Conservation (phyloP, 2,888 invertebrate species). For the Osmoderma eremita region DNA sequence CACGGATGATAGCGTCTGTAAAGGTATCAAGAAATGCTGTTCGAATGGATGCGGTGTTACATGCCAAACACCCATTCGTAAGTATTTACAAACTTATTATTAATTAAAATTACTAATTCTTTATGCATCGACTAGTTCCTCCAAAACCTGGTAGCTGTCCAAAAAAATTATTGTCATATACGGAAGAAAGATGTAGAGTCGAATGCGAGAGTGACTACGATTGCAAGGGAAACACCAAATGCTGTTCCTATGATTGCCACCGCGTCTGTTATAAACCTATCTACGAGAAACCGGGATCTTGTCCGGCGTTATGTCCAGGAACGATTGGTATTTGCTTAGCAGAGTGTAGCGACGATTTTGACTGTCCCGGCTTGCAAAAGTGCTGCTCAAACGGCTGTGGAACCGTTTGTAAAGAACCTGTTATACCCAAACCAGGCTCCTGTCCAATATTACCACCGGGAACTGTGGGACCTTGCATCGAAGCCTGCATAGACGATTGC, state of each 20-base stretch:
- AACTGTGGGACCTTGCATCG: background rate
- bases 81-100: background rate
- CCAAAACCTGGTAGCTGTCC: conserved; percentile 11
- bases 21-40: conserved; percentile 16
- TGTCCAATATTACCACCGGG: background rate
- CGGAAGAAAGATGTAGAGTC: background rate
- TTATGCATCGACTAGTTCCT: background rate
- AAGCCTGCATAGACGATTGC: background rate
- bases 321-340: conserved; percentile 6
- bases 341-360: background rate
- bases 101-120: too few species aligned
- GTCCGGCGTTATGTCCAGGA: background rate
- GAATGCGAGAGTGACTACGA: conserved; percentile 8
- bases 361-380: background rate
- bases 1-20: background rate
- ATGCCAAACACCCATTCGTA: conserved; percentile 25
- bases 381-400: conserved; percentile 21
- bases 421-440: background rate
- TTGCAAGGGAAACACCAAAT: background rate
- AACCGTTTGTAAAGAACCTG: background rate
- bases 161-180: background rate
- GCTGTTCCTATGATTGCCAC: background rate
- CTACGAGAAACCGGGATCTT: conserved; percentile 3
- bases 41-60: conserved; percentile 15
- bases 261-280: background rate